Evolutionary conservation across 2,888 invertebrate species (phyloP), one percentile per base, ranked within the genome.

Genomic region (Pachydiplax longipennis): DNA sequence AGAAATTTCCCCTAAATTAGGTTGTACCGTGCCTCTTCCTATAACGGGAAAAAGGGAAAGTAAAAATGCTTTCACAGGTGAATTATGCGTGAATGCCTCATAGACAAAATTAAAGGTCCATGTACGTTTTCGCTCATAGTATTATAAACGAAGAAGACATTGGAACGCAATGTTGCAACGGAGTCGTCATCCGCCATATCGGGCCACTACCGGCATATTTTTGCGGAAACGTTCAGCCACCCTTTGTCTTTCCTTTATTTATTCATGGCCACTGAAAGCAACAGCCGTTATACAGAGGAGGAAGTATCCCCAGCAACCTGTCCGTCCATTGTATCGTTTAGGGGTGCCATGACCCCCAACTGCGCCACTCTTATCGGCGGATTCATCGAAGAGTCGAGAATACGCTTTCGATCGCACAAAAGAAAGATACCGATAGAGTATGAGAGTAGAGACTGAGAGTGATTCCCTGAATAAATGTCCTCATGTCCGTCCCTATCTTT

Each of bases 201-300:
- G 37, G 40, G 8, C 40, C 81, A 81, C 22, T 40, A 81, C 81
- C 44, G n/a, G 40, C 37, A 15, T 81, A 44, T 44, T 81, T 81
- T 81, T 81, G 81, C 81, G 81, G 81, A 81, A 81, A 35, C 37
- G 37, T 81, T 40, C 81, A 81, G 5, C 81, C 35, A 81, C 22
- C 37, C 81, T 81, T 81, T 81, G 81, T 81, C 37, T 44, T 37
- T 44, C 81, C 8, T 40, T 81, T 81, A 81, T 81, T 81, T 81
- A 81, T 81, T 81, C 81, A 81, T 35, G 81, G 40, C 81, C 81
- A 81, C 40, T 81, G 37, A 81, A 40, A 81, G 81, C 44, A 40
- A 37, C 81, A 37, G 81, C 81, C 81, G 81, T 81, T 81, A 81
- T 81, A 44, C 81, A 81, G 40, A n/a, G 81, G 37, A 81, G 81